Evolutionary conservation across 2,797 vertebrate species (phyloP).

Genomic region (Aeoliscus strigatus): DNA sequence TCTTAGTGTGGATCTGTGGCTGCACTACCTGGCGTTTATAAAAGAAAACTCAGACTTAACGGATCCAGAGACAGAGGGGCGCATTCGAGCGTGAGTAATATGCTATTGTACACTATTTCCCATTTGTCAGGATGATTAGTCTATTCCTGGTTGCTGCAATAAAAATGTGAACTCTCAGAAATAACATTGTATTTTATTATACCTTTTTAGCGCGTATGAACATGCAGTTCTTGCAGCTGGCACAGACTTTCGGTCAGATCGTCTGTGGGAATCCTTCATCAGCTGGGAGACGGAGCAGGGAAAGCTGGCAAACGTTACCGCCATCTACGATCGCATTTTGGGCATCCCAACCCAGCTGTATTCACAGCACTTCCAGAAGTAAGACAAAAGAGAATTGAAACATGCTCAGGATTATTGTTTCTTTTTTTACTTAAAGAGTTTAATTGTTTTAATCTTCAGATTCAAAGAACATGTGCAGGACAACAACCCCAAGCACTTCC

Average conservation of each 20-base stretch:
- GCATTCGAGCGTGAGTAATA: slow-evolving; percentile 86
- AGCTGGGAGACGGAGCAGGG: slow-evolving; percentile 91
- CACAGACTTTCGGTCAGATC: slow-evolving; percentile 96
- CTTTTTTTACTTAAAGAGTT: neutral
- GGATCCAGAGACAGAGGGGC: slow-evolving; percentile 84
- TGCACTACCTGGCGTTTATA: slow-evolving; percentile 94
- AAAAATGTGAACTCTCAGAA: no score
- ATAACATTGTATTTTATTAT: neutral
- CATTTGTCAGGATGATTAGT: neutral
- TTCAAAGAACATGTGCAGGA: slow-evolving; percentile 96
- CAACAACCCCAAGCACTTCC: slow-evolving; percentile 90
- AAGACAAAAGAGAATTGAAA: slow-evolving; percentile 15
- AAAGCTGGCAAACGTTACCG: slow-evolving; percentile 87
- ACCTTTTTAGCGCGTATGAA: slow-evolving; percentile 82
- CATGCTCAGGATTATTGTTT: neutral
- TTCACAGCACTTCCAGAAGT: slow-evolving; percentile 96
- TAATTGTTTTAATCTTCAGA: slow-evolving; percentile 58
- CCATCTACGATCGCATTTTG: slow-evolving; percentile 91
- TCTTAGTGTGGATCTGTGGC: slow-evolving; percentile 97
- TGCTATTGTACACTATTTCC: neutral
- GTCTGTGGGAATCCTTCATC: slow-evolving; percentile 94
- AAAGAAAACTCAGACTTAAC: slow-evolving; percentile 88
- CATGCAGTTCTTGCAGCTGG: slow-evolving; percentile 93
- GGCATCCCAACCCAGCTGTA: slow-evolving; percentile 95
- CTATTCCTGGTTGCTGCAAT: neutral